Evolutionary conservation across 2,113 vertebrate species (phyloP), one percentile per base, ranked within the genome.

Genomic region (Morone saxatilis): DNA sequence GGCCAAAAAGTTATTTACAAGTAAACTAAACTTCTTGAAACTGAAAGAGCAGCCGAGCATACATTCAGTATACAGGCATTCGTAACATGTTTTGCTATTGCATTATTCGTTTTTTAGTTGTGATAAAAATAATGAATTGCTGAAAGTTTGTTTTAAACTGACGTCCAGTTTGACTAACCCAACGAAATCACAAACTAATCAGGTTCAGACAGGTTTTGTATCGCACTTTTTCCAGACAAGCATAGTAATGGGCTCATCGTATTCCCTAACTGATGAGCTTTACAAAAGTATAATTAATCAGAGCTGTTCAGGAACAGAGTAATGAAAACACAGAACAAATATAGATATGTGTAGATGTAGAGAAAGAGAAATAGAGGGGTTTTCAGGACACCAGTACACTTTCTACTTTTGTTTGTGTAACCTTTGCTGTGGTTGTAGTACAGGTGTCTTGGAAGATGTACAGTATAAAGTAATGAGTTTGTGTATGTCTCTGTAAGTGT

Each of bases 331-430:
- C 60, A 61, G 56, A 71, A 47, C 25, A 45, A 36, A 47, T 12
- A 36, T 2, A 75, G 12, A 19, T 7, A 31, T 48, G 38, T 66
- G 14, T 0, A 14, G 25, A 51, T 19, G 10, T 3, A 47, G 12
- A 76, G 19, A 82, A 57, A 57, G 5, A 53, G 20, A 71, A 57
- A 10, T 36, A 41, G 45, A 25, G 41, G 68, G 41, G 22, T 47
- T 67, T 48, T 63, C 17, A 73, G 75, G 38, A 65, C 31, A 56
- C 12, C 16, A 20, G 5, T 16, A 2, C 22, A 41, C 5, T 59
- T 48, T 56, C 31, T 20, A 65, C 47, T 31, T 56, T 71, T 69
- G 41, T 79, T 81, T 78, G 45, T 38, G 17, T 73, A 89, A 92
- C 72, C 76, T 90, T 87, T 60, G 17, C 45, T 40, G 54, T 63